phyloP scores from a whole-genome alignment of 2,797 vertebrate genomes.

The Streptopelia turtur region DNA sequence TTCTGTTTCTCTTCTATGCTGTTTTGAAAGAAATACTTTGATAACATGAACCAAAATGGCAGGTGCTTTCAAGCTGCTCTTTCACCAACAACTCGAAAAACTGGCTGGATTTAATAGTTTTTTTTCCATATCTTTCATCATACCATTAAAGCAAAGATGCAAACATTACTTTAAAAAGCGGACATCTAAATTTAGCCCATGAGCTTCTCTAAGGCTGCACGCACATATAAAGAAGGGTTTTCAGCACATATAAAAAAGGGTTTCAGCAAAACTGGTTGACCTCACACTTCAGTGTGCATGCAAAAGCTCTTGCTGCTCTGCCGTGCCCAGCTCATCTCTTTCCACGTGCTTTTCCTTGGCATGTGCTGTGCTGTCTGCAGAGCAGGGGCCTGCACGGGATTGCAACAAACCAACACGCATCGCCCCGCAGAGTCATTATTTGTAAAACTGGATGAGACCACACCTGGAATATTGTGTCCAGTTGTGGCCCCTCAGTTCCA shows the following conservation, averaged over 20 bases:
- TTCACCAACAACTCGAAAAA: neutral
- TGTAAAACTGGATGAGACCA: neutral
- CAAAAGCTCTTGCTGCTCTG: neutral
- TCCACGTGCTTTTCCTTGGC: neutral
- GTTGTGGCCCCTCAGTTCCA: too few species aligned
- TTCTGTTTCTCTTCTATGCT: neutral
- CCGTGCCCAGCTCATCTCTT: neutral
- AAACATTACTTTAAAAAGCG: neutral
- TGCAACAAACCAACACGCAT: neutral
- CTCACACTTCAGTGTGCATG: neutral
- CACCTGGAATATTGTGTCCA: too few species aligned
- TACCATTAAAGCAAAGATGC: neutral
- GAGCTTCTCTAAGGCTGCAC: neutral
- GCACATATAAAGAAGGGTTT: neutral
- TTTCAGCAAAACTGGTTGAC: neutral
- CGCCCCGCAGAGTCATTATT: conserved; percentile 16
- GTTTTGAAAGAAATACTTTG: neutral
- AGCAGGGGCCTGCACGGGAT: neutral
- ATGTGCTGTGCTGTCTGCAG: neutral
- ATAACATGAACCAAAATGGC: neutral
- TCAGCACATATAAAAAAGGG: too few species aligned
- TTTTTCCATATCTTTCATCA: neutral
- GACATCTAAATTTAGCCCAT: neutral
- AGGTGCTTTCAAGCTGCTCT: neutral
- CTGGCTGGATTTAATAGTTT: neutral